These are phyloP conservation scores for Aramus guarauna DNA, from an alignment of 2,113 vertebrate genomes.

Conservation along the genomic window DNA sequence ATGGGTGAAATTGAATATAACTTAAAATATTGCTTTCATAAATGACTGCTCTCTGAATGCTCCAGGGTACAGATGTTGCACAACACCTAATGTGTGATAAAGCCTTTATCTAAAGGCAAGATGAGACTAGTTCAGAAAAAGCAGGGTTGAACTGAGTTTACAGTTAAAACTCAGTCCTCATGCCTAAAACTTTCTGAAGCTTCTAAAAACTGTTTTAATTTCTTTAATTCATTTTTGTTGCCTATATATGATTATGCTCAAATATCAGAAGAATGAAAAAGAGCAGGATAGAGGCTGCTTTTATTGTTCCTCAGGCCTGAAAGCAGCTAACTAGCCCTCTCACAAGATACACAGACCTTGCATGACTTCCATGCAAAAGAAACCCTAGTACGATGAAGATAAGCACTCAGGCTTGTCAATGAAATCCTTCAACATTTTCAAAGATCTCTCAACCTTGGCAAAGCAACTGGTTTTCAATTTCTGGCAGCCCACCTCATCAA, in stretches of 20 bases:
- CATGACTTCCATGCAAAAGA: not conserved
- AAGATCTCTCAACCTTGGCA: not conserved
- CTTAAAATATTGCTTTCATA: not conserved
- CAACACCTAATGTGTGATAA: not conserved
- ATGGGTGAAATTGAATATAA: not conserved
- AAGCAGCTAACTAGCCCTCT: not conserved
- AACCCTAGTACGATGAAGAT: not conserved
- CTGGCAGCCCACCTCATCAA: not conserved
- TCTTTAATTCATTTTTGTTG: not conserved
- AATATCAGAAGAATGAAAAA: not conserved
- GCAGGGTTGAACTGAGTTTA: not conserved
- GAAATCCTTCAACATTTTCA: not conserved
- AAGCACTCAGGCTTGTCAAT: not conserved
- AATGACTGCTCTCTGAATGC: not conserved
- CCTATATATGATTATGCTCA: not conserved
- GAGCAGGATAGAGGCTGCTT: not conserved
- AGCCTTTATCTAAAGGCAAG: not conserved
- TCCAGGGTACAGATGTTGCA: not conserved
- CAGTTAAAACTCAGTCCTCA: not conserved
- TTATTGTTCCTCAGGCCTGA: not conserved
- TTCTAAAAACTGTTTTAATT: not conserved
- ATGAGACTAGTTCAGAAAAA: not conserved
- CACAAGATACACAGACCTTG: not conserved
- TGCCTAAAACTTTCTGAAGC: not conserved
- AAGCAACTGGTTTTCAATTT: not conserved